phyloP scores from a whole-genome alignment of 2,113 vertebrate genomes.

The Vimba vimba region DNA sequence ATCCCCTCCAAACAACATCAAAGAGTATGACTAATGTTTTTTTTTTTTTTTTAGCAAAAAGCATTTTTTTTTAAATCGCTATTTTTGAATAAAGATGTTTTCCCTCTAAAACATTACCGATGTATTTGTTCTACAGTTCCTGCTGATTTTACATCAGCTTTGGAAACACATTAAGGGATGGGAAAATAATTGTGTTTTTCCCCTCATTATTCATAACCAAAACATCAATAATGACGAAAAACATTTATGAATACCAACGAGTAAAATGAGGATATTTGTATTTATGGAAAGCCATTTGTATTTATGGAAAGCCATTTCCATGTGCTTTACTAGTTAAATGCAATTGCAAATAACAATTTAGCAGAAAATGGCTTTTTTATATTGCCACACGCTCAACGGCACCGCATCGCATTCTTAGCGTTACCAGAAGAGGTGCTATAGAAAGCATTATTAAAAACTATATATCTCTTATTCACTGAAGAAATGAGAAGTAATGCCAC shows the following conservation, averaged over 20 bases:
- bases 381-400: background rate
- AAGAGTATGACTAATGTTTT: constrained; percentile 15
- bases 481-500: background rate
- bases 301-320: constrained; percentile 5
- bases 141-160: background rate
- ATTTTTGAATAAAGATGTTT: background rate
- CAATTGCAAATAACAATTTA: background rate
- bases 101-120: background rate
- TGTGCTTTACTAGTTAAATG: background rate
- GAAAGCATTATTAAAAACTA: background rate
- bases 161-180: constrained; percentile 9
- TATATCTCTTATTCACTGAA: background rate
- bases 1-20: constrained; percentile 13
- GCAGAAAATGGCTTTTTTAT: background rate
- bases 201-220: constrained; percentile 11
- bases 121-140: background rate
- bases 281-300: constrained; percentile 9
- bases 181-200: constrained; percentile 8
- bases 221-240: background rate
- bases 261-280: background rate
- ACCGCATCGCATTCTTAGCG: background rate
- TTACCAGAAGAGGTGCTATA: background rate
- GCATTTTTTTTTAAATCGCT: background rate
- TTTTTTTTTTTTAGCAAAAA: background rate
- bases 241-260: background rate